A percentile compares a stretch with the other conserved stretches of the same genome.
Evolutionary conservation across 2,888 invertebrate genomes (phyloP).

Genomic region (Schizotus pectinicornis): DNA sequence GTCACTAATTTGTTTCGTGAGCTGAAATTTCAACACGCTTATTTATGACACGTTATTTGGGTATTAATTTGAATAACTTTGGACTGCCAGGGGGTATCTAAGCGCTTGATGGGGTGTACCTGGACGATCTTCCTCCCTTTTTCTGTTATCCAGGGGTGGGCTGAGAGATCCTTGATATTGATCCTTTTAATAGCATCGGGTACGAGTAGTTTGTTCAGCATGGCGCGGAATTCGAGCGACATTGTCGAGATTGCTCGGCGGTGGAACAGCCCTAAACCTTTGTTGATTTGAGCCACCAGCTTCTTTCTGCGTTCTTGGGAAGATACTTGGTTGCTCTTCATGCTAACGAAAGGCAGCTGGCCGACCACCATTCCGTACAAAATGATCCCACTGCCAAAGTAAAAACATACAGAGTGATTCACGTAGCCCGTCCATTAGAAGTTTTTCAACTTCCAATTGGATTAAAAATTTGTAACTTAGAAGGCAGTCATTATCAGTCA

Average conservation of each 20-base stretch:
- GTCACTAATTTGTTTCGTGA: constrained; percentile 62
- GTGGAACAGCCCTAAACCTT: constrained; percentile 68
- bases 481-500: no score
- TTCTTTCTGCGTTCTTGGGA: constrained; percentile 65
- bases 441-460: no score
- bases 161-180: constrained; percentile 63
- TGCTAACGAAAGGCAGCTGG: constrained; percentile 69
- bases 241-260: constrained; percentile 61
- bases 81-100: constrained; percentile 49
- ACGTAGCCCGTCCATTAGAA: no score
- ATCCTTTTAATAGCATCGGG: constrained; percentile 64
- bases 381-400: constrained; percentile 68
- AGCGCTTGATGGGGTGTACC: constrained; percentile 59
- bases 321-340: constrained; percentile 55
- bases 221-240: constrained; percentile 57
- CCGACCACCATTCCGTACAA: constrained; percentile 79
- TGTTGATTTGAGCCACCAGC: constrained; percentile 70
- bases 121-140: constrained; percentile 62
- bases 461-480: no score
- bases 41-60: background rate
- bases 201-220: constrained; percentile 64
- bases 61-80: constrained; percentile 9
- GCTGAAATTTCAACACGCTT: constrained; percentile 38
- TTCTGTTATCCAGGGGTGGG: constrained; percentile 66
- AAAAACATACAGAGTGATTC: no score